phyloP scores from a whole-genome alignment of 2,888 invertebrate species.

The Choreutis nemorana region DNA sequence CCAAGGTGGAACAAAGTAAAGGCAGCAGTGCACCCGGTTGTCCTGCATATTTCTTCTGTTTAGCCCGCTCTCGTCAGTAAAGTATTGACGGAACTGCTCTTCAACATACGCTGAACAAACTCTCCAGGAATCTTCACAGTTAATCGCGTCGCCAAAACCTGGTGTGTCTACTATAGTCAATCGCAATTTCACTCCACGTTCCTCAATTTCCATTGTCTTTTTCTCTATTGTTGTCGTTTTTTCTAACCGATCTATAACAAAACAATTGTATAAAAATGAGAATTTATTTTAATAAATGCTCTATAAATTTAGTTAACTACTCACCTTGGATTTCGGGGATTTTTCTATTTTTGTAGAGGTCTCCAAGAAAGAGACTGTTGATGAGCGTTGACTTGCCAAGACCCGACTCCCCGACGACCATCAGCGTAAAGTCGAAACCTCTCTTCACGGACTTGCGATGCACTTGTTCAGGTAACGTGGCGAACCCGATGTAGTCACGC shows the following conservation, averaged over 20 bases:
- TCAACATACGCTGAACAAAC: constrained; percentile 92
- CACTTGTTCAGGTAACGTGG: constrained; percentile 94
- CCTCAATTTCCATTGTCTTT: constrained; percentile 94
- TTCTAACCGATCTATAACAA: constrained; percentile 68
- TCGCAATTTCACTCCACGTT: constrained; percentile 88
- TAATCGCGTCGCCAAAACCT: constrained; percentile 93
- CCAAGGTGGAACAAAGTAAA: constrained; percentile 95
- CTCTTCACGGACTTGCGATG: constrained; percentile 96
- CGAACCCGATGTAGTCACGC: constrained; percentile 92
- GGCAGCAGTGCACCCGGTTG: constrained; percentile 94
- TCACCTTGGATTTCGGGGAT: constrained; percentile 75
- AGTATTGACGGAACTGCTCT: constrained; percentile 84
- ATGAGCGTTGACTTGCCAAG: constrained; percentile 94
- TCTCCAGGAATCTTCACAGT: constrained; percentile 94
- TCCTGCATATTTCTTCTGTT: constrained; percentile 95
- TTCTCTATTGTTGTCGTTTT: constrained; percentile 77
- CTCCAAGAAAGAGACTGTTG: constrained; percentile 93
- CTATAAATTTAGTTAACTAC: constrained; percentile 4
- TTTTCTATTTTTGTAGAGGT: constrained; percentile 87
- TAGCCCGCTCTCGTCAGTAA: constrained; percentile 93
- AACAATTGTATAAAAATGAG: too few relatives aligned
- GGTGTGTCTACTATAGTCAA: constrained; percentile 95
- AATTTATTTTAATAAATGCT: neutral
- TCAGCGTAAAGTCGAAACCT: constrained; percentile 95
- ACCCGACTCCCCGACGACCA: constrained; percentile 96